phyloP scores from a whole-genome alignment of 2,797 vertebrate genomes.

The Prionace glauca region DNA sequence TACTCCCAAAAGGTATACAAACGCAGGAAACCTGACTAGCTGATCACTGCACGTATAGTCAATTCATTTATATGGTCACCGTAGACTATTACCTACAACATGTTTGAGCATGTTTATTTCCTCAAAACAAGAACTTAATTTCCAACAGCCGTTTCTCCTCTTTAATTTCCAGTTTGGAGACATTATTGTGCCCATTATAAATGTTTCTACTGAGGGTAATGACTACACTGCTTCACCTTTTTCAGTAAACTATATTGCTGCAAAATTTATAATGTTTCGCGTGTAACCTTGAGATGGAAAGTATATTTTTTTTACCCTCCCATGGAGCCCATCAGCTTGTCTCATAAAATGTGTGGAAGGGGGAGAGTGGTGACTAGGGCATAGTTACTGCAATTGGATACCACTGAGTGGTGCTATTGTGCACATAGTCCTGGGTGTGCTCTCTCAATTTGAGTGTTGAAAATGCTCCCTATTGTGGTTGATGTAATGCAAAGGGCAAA shows the following conservation, averaged over 20 bases:
- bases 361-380: background rate
- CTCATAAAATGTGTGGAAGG: background rate
- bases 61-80: background rate
- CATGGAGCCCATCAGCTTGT: background rate
- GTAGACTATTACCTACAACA: background rate
- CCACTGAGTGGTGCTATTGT: constrained; percentile 3
- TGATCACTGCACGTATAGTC: background rate
- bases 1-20: background rate
- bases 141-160: background rate
- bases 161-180: background rate
- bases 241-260: background rate
- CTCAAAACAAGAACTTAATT: background rate
- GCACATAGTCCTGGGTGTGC: background rate
- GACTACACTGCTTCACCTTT: background rate
- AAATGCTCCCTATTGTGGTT: background rate
- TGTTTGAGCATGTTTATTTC: constrained; percentile 18
- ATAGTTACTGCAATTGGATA: background rate
- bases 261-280: background rate
- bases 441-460: background rate
- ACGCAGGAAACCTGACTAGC: background rate
- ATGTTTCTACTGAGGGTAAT: constrained; percentile 2
- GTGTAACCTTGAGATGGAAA: background rate
- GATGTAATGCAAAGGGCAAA: background rate
- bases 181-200: background rate
- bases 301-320: background rate